Percentiles rank a stretch among this genome's conserved stretches.
Evolutionary conservation across 2,888 invertebrate genomes (phyloP).

Genomic region (Tineola bisselliella): DNA sequence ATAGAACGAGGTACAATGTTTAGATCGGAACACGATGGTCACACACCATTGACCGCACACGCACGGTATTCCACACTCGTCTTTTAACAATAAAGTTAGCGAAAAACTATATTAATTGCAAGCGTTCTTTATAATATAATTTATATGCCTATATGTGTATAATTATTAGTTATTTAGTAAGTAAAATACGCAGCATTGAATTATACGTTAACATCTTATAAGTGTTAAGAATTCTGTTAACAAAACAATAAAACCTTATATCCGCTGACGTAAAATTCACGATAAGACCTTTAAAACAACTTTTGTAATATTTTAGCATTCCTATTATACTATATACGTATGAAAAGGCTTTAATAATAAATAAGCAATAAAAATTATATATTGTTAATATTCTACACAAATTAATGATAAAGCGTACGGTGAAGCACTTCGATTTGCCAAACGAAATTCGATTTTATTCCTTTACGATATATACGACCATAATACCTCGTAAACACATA

Average conservation of each 20-base stretch:
- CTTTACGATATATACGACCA: too few species aligned
- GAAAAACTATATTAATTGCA: neutral
- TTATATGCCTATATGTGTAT: too few species aligned
- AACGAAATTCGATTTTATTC: too few species aligned
- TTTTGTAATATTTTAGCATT: neutral
- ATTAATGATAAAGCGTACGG: too few species aligned
- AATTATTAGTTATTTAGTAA: too few species aligned
- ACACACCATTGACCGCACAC: neutral
- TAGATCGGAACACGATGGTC: neutral
- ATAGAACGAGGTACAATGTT: neutral
- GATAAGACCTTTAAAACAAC: neutral
- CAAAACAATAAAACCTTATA: neutral
- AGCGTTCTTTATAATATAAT: neutral
- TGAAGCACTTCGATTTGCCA: too few species aligned
- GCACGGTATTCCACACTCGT: neutral
- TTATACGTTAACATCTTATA: neutral
- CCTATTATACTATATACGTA: too few species aligned
- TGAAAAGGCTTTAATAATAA: too few species aligned
- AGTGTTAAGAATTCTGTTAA: neutral
- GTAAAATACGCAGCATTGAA: too few species aligned
- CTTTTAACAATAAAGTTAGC: neutral
- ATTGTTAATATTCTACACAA: too few species aligned
- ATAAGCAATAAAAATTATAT: too few species aligned
- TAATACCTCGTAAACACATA: too few species aligned
- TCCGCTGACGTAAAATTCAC: neutral